These are phyloP conservation scores for Anguilla obscura DNA, from an alignment of 2,797 vertebrate genomes.

Conservation along the genomic window DNA sequence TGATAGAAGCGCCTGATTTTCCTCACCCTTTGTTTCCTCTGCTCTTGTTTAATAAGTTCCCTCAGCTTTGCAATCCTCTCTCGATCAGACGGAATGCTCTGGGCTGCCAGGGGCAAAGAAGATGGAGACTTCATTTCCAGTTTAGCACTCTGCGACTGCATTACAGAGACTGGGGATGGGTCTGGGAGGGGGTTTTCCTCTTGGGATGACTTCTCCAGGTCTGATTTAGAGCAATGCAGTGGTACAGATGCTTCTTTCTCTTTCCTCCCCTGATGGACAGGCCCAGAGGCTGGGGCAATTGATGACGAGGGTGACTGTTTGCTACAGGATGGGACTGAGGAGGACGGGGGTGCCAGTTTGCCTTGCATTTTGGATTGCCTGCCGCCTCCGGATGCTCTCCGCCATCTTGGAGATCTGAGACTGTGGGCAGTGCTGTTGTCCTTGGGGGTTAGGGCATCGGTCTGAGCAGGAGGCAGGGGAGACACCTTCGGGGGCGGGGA, in stretches of 20 bases:
- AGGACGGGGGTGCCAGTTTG: background rate
- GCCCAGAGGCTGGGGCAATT: slow-evolving; percentile 11
- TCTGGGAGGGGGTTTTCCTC: slow-evolving; percentile 46
- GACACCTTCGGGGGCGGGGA: slow-evolving; percentile 55
- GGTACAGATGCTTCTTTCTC: background rate
- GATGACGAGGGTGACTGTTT: slow-evolving; percentile 50
- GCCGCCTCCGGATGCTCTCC: slow-evolving; percentile 53
- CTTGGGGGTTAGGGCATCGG: slow-evolving; percentile 43
- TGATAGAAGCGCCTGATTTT: background rate
- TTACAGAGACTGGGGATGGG: slow-evolving; percentile 59
- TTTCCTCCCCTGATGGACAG: slow-evolving; percentile 20
- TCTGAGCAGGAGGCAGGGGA: slow-evolving; percentile 43
- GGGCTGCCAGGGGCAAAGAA: slow-evolving; percentile 38
- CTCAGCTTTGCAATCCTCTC: slow-evolving; percentile 86
- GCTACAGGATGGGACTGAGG: slow-evolving; percentile 53
- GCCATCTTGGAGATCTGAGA: slow-evolving; percentile 58
- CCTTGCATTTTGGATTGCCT: slow-evolving; percentile 56
- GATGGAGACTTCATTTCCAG: slow-evolving; percentile 54
- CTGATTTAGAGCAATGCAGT: slow-evolving; percentile 49
- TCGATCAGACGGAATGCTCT: slow-evolving; percentile 76
- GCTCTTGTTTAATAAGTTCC: slow-evolving; percentile 85
- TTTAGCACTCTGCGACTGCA: slow-evolving; percentile 59
- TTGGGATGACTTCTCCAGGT: slow-evolving; percentile 47
- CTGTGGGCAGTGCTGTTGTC: slow-evolving; percentile 51
- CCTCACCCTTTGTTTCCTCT: slow-evolving; percentile 85